A percentile compares a stretch with the other conserved stretches of the same genome.
Evolutionary conservation across 2,888 invertebrate genomes (phyloP).

Genomic region (Mactromeris polynyma): DNA sequence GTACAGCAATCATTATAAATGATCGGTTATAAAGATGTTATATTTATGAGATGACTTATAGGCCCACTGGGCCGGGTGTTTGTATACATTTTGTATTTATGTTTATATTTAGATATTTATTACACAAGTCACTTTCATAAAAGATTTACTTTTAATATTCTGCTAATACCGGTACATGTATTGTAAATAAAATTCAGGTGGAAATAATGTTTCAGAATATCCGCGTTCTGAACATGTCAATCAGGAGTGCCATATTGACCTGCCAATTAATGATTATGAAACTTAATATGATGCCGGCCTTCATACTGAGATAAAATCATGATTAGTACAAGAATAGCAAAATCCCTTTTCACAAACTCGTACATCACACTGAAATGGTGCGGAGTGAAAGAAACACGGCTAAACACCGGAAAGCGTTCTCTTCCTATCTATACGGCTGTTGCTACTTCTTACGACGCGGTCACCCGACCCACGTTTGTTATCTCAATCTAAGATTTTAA

Average conservation of each 20-base stretch:
- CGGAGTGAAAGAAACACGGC: background rate
- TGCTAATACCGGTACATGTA: too few relatives aligned
- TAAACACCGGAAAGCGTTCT: background rate
- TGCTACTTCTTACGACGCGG: background rate
- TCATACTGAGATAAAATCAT: background rate
- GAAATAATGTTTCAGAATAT: background rate
- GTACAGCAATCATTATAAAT: too few relatives aligned
- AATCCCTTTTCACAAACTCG: background rate
- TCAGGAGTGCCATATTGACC: constrained; percentile 3
- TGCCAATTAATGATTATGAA: background rate
- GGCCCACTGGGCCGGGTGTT: too few relatives aligned
- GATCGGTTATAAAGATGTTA: too few relatives aligned
- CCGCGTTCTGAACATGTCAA: background rate
- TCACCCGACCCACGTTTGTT: background rate
- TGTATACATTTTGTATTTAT: too few relatives aligned
- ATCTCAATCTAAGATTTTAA: background rate
- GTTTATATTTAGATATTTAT: too few relatives aligned
- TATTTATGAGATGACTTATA: too few relatives aligned
- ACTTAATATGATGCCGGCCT: background rate
- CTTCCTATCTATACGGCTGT: background rate
- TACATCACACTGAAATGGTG: background rate
- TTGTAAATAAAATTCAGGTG: background rate
- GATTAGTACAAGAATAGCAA: background rate
- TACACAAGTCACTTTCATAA: too few relatives aligned
- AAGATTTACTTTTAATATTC: too few relatives aligned